phyloP scores from a whole-genome alignment of 2,888 invertebrate genomes.

The Eupithecia pulchellata region DNA sequence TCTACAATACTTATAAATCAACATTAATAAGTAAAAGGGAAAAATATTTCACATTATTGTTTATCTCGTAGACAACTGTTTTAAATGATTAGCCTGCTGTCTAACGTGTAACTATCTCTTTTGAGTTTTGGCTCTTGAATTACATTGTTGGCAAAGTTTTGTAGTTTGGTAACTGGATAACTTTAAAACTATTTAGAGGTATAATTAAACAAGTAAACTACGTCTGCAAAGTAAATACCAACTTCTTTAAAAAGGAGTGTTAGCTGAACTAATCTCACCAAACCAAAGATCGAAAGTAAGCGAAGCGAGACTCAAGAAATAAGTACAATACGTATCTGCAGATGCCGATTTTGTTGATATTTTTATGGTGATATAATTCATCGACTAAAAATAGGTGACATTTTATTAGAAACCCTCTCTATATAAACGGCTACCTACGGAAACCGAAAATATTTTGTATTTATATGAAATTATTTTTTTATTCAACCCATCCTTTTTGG shows the following conservation, averaged over 20 bases:
- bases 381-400: too few species aligned
- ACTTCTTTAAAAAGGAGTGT: not conserved
- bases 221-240: not conserved
- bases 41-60: not conserved
- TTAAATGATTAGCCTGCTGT: not conserved
- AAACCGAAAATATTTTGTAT: too few species aligned
- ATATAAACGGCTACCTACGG: too few species aligned
- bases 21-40: not conserved
- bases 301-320: not conserved
- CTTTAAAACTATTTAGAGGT: not conserved
- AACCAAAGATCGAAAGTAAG: not conserved
- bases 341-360: too few species aligned
- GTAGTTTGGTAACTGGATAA: not conserved
- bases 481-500: too few species aligned
- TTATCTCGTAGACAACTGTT: not conserved
- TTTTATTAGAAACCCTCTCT: too few species aligned
- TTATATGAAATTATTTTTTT: too few species aligned
- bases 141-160: slow-evolving; percentile 5
- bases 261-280: not conserved
- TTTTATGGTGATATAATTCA: too few species aligned
- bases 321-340: too few species aligned
- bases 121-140: not conserved
- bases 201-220: not conserved
- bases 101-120: not conserved
- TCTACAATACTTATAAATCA: not conserved